Evolutionary conservation across 2,888 invertebrate genomes (phyloP).

Genomic region (Lagria hirta): DNA sequence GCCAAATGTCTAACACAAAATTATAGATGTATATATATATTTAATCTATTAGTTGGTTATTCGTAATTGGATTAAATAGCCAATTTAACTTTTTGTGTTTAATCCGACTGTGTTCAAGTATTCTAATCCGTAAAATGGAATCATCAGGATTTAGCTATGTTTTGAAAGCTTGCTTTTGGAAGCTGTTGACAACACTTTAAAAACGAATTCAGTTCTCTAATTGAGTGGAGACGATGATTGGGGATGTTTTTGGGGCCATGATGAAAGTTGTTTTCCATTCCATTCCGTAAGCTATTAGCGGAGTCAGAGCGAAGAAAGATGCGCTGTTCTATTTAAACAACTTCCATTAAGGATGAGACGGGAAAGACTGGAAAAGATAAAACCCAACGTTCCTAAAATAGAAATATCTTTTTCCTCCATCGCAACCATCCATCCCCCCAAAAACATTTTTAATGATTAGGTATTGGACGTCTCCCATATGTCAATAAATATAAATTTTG

Average conservation of each 20-base stretch:
- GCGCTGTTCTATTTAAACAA: constrained; percentile 51
- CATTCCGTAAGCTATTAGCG: constrained; percentile 50
- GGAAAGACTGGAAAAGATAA: constrained; percentile 27
- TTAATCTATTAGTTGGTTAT: too few species aligned
- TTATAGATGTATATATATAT: too few species aligned
- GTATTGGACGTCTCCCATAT: constrained; percentile 46
- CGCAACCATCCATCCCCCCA: constrained; percentile 13
- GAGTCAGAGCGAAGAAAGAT: constrained; percentile 47
- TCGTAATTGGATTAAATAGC: too few species aligned
- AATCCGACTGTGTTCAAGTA: too few species aligned
- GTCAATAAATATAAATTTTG: constrained; percentile 55
- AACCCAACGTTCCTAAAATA: constrained; percentile 20
- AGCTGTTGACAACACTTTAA: constrained; percentile 17
- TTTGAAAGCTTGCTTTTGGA: too few species aligned
- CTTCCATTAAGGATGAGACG: constrained; percentile 50
- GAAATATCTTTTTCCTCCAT: constrained; percentile 18
- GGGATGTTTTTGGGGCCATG: constrained; percentile 23
- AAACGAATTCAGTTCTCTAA: constrained; percentile 17
- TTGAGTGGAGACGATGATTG: constrained; percentile 18
- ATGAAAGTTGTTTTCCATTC: constrained; percentile 46
- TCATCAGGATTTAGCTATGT: too few species aligned
- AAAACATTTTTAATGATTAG: constrained; percentile 24
- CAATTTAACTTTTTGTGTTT: too few species aligned
- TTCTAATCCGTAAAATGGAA: too few species aligned
- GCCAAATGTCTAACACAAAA: too few species aligned